These are phyloP conservation scores for Morinoia aosen DNA, from an alignment of 2,888 invertebrate genomes.

Conservation along the genomic window DNA sequence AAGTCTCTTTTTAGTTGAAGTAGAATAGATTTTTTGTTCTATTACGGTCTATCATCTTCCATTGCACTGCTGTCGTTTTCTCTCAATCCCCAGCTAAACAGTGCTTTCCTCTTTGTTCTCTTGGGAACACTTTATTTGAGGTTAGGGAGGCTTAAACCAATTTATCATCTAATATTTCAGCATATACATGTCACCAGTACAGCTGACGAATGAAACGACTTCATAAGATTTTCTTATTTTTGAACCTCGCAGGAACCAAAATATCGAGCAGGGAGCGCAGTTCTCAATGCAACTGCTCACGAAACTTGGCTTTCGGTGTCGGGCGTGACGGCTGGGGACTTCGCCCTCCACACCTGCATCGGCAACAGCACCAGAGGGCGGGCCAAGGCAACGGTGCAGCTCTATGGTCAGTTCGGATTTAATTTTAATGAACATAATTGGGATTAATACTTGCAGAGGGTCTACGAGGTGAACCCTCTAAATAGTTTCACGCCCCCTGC, in stretches of 20 bases:
- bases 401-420: constrained; percentile 8
- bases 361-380: constrained; percentile 24
- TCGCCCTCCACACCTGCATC: constrained; percentile 40
- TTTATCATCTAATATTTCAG: no score
- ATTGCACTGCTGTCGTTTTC: no score
- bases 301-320: neutral
- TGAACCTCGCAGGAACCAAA: neutral
- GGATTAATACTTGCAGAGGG: neutral
- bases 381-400: neutral
- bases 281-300: constrained; percentile 18
- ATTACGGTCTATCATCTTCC: no score
- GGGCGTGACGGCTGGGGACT: neutral
- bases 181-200: neutral
- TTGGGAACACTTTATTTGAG: no score
- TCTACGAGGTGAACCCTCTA: neutral
- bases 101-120: no score
- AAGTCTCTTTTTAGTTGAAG: no score
- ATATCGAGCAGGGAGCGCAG: neutral
- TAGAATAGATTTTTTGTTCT: no score
- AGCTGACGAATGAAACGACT: neutral
- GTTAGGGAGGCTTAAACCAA: no score
- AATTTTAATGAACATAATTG: no score
- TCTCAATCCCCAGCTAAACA: no score
- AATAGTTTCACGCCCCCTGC: neutral
- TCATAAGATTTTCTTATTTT: neutral